phyloP scores from a whole-genome alignment of 2,113 vertebrate species.

The Oxyura jamaicensis region DNA sequence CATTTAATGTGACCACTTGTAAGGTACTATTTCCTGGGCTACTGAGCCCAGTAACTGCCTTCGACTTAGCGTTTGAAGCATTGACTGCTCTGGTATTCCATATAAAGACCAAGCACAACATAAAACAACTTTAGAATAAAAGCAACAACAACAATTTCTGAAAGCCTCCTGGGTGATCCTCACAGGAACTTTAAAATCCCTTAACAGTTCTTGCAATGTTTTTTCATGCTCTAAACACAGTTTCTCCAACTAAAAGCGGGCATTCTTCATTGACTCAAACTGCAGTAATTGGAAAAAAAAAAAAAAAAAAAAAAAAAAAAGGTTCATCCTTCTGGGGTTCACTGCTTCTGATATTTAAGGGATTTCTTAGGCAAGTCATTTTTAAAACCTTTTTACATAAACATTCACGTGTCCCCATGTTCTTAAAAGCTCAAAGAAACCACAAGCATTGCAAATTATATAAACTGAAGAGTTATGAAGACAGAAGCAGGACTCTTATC shows the following conservation, averaged over 20 bases:
- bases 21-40: slow-evolving; percentile 7
- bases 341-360: slow-evolving; percentile 31
- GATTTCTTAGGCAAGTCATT: slow-evolving; percentile 22
- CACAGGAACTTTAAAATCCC: slow-evolving; percentile 40
- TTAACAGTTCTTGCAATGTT: neutral
- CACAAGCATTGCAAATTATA: neutral
- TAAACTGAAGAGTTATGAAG: neutral
- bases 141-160: neutral
- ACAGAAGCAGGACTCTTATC: neutral
- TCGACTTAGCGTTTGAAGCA: slow-evolving; percentile 35
- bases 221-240: slow-evolving; percentile 9
- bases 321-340: slow-evolving; percentile 24
- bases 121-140: slow-evolving; percentile 48
- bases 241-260: slow-evolving; percentile 39
- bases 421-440: slow-evolving; percentile 9
- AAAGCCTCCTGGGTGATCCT: slow-evolving; percentile 38
- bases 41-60: slow-evolving; percentile 22
- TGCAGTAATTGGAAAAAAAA: slow-evolving; percentile 21
- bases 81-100: slow-evolving; percentile 11
- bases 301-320: neutral
- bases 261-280: slow-evolving; percentile 56
- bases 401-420: neutral
- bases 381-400: slow-evolving; percentile 25
- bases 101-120: slow-evolving; percentile 33
- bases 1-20: slow-evolving; percentile 57